Conservation (phyloP, 2,113 vertebrate genomes). For the Rhinopithecus roxellana region DNA sequence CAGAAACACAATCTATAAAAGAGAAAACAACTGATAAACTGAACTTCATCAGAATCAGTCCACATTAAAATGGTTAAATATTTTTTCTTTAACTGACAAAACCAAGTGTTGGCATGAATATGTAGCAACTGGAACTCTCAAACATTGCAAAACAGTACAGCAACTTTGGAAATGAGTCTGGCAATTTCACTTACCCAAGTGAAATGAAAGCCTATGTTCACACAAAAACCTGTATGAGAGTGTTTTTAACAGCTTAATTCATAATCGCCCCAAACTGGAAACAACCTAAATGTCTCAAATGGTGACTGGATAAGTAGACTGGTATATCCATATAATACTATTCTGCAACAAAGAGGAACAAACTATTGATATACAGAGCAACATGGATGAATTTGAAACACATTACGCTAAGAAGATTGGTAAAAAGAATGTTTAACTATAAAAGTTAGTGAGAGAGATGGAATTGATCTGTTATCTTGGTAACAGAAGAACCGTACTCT, state of each 20-base stretch:
- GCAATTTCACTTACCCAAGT: neutral
- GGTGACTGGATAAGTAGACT: neutral
- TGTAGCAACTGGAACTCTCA: neutral
- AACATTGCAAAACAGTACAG: neutral
- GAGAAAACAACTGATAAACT: neutral
- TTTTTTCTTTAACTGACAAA: constrained; percentile 9
- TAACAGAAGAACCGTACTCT: neutral
- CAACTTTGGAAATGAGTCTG: neutral
- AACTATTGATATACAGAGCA: neutral
- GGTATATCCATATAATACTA: neutral
- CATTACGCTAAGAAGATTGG: neutral
- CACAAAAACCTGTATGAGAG: neutral
- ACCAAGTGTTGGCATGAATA: neutral
- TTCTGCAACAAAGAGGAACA: neutral
- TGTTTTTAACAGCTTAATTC: neutral
- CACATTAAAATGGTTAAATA: neutral
- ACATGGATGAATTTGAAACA: neutral
- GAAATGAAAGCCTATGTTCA: constrained; percentile 26
- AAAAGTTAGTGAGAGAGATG: neutral
- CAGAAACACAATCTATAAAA: neutral
- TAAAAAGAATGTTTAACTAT: neutral
- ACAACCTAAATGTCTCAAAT: neutral
- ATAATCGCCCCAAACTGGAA: neutral
- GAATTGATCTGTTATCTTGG: neutral
- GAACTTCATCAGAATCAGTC: neutral